phyloP scores from a whole-genome alignment of 37 sponge, comb jelly and placozoan species.

The Aphrocallistes beatrix region DNA sequence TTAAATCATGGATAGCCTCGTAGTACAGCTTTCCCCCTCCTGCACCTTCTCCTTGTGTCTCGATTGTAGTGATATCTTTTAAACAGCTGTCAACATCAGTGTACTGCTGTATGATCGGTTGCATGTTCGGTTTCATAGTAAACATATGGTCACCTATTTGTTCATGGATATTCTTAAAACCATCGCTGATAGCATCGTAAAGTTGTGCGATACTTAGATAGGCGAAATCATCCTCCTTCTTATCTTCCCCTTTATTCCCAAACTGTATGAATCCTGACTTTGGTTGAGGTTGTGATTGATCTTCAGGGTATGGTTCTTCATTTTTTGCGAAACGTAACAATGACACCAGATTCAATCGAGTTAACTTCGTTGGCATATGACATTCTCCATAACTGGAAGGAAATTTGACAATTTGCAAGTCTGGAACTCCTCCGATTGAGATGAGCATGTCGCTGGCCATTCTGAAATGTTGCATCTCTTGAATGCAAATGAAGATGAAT shows the following conservation, averaged over 20 bases:
- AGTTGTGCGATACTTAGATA: neutral
- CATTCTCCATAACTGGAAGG: neutral
- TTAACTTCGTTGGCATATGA: neutral
- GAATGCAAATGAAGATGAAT: neutral
- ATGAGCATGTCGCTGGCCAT: constrained; percentile 6
- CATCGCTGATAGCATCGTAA: neutral
- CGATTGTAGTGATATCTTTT: neutral
- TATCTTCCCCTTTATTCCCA: too few relatives aligned
- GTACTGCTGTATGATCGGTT: neutral
- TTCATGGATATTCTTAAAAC: neutral
- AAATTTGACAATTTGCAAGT: neutral
- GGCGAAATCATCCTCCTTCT: neutral
- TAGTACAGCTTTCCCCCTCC: neutral
- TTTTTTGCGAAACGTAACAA: neutral
- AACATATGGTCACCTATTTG: neutral
- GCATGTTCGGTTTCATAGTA: neutral
- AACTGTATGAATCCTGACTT: too few relatives aligned
- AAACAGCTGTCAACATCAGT: neutral
- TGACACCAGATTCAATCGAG: neutral
- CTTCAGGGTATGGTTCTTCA: constrained; percentile 6
- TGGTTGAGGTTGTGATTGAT: too few relatives aligned
- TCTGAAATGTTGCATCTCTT: constrained; percentile 1
- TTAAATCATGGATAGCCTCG: neutral
- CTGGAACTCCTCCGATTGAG: constrained; percentile 9
- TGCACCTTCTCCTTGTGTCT: neutral